phyloP scores from a whole-genome alignment of 2,888 invertebrate species.

The Drosophila incognita region DNA sequence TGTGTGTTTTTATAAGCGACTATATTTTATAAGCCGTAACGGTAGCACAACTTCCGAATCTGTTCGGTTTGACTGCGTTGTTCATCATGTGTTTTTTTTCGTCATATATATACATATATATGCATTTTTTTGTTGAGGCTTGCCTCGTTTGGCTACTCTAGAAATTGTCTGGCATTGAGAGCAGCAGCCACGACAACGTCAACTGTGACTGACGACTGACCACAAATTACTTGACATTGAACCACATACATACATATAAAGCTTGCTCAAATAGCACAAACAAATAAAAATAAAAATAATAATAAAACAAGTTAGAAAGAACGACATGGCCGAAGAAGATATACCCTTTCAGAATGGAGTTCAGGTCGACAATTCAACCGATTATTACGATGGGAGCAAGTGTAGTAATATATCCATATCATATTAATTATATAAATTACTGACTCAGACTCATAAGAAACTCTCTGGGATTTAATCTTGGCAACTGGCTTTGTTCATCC shows the following conservation, averaged over 20 bases:
- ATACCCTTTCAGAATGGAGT: neutral
- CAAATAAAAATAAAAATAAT: conserved; percentile 11
- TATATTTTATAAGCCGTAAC: conserved; percentile 66
- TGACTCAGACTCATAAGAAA: neutral
- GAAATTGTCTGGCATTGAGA: conserved; percentile 74
- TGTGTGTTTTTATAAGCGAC: conserved; percentile 9
- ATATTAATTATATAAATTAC: neutral
- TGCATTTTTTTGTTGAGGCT: conserved; percentile 4
- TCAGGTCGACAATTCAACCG: neutral
- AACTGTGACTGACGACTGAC: conserved; percentile 54
- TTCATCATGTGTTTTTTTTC: conserved; percentile 39
- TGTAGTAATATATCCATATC: neutral
- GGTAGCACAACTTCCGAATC: conserved; percentile 63
- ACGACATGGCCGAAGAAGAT: neutral
- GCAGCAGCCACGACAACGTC: conserved; percentile 52
- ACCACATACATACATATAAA: conserved; percentile 48
- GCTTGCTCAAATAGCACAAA: conserved; percentile 28
- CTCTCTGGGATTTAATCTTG: neutral
- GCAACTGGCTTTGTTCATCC: neutral
- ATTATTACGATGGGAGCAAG: neutral
- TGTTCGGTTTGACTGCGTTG: conserved; percentile 20
- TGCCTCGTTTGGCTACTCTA: conserved; percentile 65
- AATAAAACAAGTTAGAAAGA: conserved; percentile 1
- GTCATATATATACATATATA: neutral
- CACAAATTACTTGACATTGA: conserved; percentile 73